Evolutionary conservation across 2,113 vertebrate genomes (phyloP), one percentile per base, ranked within the genome.

Genomic region (Thunnus maccoyii): DNA sequence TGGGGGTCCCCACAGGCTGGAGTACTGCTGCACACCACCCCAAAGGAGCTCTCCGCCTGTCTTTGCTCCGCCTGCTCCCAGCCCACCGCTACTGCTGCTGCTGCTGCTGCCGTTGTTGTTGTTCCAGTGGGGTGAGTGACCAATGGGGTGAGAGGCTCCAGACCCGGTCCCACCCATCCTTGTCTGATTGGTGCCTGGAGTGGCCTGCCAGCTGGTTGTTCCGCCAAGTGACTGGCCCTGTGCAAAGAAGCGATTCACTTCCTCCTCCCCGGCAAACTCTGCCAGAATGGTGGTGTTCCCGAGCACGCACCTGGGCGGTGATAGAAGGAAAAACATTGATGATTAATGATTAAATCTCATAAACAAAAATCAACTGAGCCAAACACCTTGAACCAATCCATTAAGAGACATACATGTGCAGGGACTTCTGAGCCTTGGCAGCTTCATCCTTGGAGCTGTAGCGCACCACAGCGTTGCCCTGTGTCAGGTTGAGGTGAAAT

Each of bases 381-480:
- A 25, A 51, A 62, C 3, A 22, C 4, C 27, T 14, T 65, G 4
- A 73, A 65, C 16, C 3, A 46, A 17, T 15, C 14, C 11, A 52
- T 18, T 13, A 22, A 15, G 20, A 30, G 15, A 85, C 96, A 0
- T 94, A 99, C 98, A 99, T 99, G 95, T 99, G 97, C 93, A 99
- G 96, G 94, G 98, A 99, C 93, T 99, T 99, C 89, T 99, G 98
- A 88, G 98, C 98, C 93, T 99, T 99, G 91, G 97, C 96, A 57
- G 97, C 97, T 87, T 99, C 98, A 63, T 99, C 97, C 96, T 97
- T 97, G 92, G 97, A 98, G 93, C 97, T 98, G 94, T 99, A 99
- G 88, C 97, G 97, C 92, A 99, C 97, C 91, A 99, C 96, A 58
- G 98, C 98, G 47, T 97, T 98, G 92, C 98, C 98, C 93, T 99